phyloP scores from a whole-genome alignment of 2,113 vertebrate genomes.

The Phaethornis superciliosus region DNA sequence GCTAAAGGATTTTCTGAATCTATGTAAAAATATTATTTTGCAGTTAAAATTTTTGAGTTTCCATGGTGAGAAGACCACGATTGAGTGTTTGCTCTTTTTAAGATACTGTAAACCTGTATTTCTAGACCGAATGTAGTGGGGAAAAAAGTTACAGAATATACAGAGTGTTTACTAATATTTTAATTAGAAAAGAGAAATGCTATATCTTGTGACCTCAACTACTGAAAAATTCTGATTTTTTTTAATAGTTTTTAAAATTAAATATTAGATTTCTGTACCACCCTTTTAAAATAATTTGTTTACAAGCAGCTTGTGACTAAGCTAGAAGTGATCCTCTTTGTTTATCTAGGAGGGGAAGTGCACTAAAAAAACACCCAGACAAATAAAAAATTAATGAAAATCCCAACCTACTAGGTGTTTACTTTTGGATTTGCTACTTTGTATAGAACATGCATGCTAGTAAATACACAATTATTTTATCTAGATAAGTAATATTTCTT shows the following conservation, averaged over 20 bases:
- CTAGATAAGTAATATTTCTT: neutral
- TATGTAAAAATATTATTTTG: neutral
- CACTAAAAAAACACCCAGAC: neutral
- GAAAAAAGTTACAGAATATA: neutral
- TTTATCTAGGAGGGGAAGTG: fast-evolving
- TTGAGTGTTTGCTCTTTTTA: neutral
- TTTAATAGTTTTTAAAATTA: neutral
- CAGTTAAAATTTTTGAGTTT: neutral
- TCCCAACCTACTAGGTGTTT: neutral
- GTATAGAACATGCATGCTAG: neutral
- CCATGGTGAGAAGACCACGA: neutral
- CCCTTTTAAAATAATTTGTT: neutral
- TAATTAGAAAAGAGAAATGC: neutral
- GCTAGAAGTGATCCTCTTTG: neutral
- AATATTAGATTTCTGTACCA: neutral
- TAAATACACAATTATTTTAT: neutral
- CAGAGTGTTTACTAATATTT: neutral
- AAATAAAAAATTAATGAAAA: neutral
- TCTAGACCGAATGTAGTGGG: neutral
- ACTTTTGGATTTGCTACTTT: neutral
- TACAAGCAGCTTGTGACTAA: neutral
- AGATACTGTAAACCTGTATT: neutral
- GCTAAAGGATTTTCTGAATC: neutral
- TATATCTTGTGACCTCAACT: neutral
- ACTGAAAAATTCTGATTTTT: neutral